Conservation (phyloP, 2,797 vertebrate genomes). For the Anisognathus igniventris region DNA sequence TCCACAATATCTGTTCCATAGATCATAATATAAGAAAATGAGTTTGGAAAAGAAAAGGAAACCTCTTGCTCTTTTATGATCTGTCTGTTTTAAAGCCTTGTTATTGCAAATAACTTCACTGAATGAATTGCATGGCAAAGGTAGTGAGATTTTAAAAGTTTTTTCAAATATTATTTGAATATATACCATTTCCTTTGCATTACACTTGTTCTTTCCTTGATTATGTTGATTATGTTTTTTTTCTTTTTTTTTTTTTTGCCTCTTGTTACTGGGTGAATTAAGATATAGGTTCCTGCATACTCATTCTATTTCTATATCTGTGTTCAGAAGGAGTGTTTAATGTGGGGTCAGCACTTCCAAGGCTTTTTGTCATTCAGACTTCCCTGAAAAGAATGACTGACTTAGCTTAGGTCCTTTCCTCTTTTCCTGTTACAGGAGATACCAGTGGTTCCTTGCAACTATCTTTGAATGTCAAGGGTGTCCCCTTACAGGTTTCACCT, state of each 20-base stretch:
- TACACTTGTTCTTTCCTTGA: background rate
- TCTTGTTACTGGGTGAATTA: background rate
- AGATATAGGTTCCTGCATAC: background rate
- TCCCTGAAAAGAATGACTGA: background rate
- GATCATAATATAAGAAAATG: background rate
- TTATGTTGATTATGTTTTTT: background rate
- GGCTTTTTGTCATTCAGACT: background rate
- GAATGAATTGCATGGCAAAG: background rate
- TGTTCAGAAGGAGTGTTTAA: background rate
- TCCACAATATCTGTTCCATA: background rate
- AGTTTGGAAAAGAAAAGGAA: background rate
- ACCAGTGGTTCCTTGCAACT: background rate
- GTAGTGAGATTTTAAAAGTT: background rate
- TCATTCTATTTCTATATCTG: accelerated
- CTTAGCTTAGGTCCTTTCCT: background rate
- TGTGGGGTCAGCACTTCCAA: background rate
- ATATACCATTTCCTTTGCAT: background rate
- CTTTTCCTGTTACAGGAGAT: background rate
- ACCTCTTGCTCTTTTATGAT: background rate
- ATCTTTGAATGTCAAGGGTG: background rate
- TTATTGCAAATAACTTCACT: background rate
- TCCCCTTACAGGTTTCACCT: background rate
- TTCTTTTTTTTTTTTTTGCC: background rate
- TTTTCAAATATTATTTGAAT: background rate
- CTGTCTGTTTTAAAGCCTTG: background rate